These are phyloP conservation scores for Laothoe populi DNA, from an alignment of 2,888 invertebrate genomes.

Conservation along the genomic window DNA sequence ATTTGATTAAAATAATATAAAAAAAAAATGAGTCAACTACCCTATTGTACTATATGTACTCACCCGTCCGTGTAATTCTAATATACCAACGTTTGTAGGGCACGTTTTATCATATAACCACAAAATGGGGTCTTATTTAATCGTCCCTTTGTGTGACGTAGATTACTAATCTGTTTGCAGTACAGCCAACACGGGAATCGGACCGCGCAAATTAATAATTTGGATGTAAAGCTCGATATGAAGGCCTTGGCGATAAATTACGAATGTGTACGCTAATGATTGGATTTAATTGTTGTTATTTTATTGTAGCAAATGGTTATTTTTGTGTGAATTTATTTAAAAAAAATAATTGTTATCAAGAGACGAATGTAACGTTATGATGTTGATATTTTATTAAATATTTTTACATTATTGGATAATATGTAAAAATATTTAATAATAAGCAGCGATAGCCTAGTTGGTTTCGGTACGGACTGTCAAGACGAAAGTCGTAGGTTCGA, in stretches of 20 bases:
- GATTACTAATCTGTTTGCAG: not conserved
- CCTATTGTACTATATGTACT: not conserved
- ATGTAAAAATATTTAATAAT: no score
- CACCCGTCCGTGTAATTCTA: not conserved
- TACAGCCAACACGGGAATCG: not conserved
- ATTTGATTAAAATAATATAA: no score
- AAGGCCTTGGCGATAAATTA: not conserved
- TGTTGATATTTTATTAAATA: no score
- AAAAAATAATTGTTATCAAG: not conserved
- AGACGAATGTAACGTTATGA: no score
- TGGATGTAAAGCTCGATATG: not conserved
- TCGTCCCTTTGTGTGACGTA: not conserved
- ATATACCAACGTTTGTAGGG: not conserved
- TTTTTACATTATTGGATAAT: no score
- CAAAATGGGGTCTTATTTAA: conserved; percentile 2
- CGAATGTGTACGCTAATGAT: not conserved
- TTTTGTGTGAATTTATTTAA: not conserved
- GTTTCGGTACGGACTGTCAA: no score
- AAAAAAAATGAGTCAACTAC: no score
- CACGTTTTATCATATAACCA: not conserved
- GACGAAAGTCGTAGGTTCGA: no score
- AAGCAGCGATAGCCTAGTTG: no score
- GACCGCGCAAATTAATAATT: not conserved
- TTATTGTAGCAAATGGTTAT: not conserved
- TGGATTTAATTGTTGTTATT: not conserved